Base-by-base conservation (phyloP, 30 jellyfish, hydroid and myxozoan species). In the Turritopsis dohrnii region DNA sequence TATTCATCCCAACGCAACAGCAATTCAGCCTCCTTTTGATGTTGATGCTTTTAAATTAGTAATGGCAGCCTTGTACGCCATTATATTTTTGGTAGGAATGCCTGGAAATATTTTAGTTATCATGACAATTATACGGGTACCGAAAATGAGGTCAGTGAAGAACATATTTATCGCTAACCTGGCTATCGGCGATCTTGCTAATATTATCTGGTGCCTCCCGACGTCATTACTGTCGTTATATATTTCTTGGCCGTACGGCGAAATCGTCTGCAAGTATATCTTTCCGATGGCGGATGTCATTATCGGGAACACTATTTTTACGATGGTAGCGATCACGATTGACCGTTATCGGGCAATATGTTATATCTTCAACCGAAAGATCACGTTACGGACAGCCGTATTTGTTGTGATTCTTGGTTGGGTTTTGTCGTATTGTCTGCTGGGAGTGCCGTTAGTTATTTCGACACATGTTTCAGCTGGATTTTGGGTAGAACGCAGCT, bases 341-440 rank as follows among this genome's bases (percentile, higher is more conserved):
- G 99, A 94, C 29, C 84, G 99, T 27, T 94, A 85, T 77, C 97
- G 99, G 18, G 97, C 96, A 7, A 94, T 94, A 76, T 93, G 85
- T 29, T 81, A 89, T 54, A 97, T 97, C 28, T 89, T 94, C 65
- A 88, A 97, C 16, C 81, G 54, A 71, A 69, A 69, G 77, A 23
- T 27, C 28, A 69, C 77, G 19, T 27, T 69, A n/a, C 77, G 77
- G 28, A 69, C 28, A 27, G 30, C 77, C 31, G 19, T 69, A 9
- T 9, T 69, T 9, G 30, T 84, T 74, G 65, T 89, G 21, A 84
- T 80, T 7, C n/a, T 54, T 16, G 81, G 87, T 28, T 94, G 99
- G 99, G 31, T 86, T 1, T 52, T 89, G 22, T 89, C 99, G 27
- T 89, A 88, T 84, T 22, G 80, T 25, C 66, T 84, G 18, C 88